phyloP scores from a whole-genome alignment of 2,888 invertebrate species.

The Toxonevra muliebris region DNA sequence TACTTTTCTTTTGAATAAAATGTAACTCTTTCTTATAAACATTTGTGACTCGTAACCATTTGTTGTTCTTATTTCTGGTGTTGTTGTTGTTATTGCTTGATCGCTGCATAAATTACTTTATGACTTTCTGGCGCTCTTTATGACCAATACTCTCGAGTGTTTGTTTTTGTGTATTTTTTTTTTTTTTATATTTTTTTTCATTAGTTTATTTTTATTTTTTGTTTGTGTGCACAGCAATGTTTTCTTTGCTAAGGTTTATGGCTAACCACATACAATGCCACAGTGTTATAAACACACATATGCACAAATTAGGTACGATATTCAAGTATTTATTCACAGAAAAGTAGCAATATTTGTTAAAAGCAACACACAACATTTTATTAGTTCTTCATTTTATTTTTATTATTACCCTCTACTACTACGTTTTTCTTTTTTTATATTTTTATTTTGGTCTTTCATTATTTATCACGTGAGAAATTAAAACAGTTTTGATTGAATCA shows the following conservation, averaged over 20 bases:
- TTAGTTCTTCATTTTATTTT: neutral
- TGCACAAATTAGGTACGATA: too few relatives aligned
- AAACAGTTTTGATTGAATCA: slow-evolving; percentile 35
- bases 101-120: slow-evolving; percentile 4
- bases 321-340: too few relatives aligned
- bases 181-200: slow-evolving; percentile 33
- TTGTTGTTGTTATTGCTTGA: slow-evolving; percentile 52
- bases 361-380: too few relatives aligned
- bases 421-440: slow-evolving; percentile 15
- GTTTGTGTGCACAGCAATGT: neutral
- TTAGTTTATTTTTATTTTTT: slow-evolving; percentile 42
- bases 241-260: slow-evolving; percentile 46
- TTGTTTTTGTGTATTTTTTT: slow-evolving; percentile 43
- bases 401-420: slow-evolving; percentile 18
- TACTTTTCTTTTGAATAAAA: too few relatives aligned
- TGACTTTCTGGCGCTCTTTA: slow-evolving; percentile 41
- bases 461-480: slow-evolving; percentile 35
- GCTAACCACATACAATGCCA: slow-evolving; percentile 43
- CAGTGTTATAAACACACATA: slow-evolving; percentile 45
- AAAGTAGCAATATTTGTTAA: too few relatives aligned
- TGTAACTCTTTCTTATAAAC: too few relatives aligned
- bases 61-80: slow-evolving; percentile 34
- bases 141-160: slow-evolving; percentile 55
- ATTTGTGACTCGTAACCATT: slow-evolving; percentile 2
- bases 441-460: neutral